Percentiles rank a stretch among this genome's conserved stretches.
These are phyloP conservation scores for Andricus grossulariae DNA, from an alignment of 1,140 invertebrate genomes.

Conservation along the genomic window DNA sequence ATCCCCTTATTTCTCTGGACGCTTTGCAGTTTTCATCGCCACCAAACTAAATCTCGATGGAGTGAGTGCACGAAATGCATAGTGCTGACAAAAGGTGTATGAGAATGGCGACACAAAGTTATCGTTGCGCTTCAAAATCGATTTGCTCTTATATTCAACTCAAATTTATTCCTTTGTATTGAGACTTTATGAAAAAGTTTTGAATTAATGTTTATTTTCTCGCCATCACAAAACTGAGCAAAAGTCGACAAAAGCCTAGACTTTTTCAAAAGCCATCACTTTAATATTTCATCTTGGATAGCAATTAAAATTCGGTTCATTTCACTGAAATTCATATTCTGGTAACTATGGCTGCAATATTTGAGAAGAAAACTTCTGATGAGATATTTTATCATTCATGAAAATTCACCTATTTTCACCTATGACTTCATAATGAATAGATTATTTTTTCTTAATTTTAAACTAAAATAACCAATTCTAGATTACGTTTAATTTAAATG, in stretches of 20 bases:
- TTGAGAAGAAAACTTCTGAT: too few species aligned
- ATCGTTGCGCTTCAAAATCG: conserved; percentile 3
- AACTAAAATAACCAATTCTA: too few species aligned
- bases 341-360: too few species aligned
- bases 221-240: background rate
- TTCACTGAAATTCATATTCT: too few species aligned
- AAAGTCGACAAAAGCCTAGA: background rate
- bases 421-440: too few species aligned
- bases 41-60: conserved; percentile 26
- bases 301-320: too few species aligned
- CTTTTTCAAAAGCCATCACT: background rate
- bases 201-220: conserved; percentile 13
- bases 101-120: conserved; percentile 13
- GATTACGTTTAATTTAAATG: too few species aligned
- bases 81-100: conserved; percentile 13
- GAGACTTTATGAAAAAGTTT: conserved; percentile 21
- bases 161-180: conserved; percentile 30
- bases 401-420: too few species aligned
- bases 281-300: too few species aligned
- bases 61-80: conserved; percentile 18
- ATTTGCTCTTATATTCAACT: background rate
- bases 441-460: too few species aligned
- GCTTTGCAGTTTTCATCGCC: conserved; percentile 23
- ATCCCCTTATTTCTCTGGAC: conserved; percentile 4
- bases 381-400: too few species aligned